Base-by-base conservation (phyloP, 2,888 invertebrate genomes). In the Monoplex corrugatus region DNA sequence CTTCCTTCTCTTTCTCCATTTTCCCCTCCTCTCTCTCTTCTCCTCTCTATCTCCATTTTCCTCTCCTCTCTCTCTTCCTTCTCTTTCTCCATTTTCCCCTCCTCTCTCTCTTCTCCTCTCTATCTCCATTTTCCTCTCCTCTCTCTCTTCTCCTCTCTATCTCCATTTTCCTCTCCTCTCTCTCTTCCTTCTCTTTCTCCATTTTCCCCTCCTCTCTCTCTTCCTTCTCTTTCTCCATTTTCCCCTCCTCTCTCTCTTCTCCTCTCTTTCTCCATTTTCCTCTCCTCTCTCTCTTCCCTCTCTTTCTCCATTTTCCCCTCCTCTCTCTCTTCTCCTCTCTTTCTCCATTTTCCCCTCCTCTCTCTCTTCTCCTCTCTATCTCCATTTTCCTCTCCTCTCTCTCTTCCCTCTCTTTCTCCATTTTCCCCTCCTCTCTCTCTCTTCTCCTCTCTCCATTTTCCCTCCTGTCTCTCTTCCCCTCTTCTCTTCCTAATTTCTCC, bases 151-250 rank as follows among this genome's bases (percentile, higher is more conserved):
- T 38, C 10, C 82, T n/a, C 45, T n/a, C 68, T 3, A 44, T 45
- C 2, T 32, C 72, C 10, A n/a, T 32, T 10, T 32, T 10, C 2
- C 32, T 8, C 10, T 32, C 10, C 28, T 32, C 82, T 40, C 2
- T 40, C 38, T 82, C 3, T 6, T n/a, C n/a, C 38, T 35, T n/a
- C 43, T 43, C 43, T n/a, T 35, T n/a, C 43, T 43, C 43, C n/a
- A n/a, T n/a, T n/a, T n/a, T n/a, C 38, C n/a, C 38, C 19, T 43
- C 43, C 6, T 80, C 80, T 80, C 80, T 80, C 80, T 80, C 80
- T 80, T n/a, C n/a, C 38, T 80, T 38, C n/a, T 80, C 38, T 80
- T 38, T 80, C 38, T 80, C 80, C 35, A 6, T 80, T 38, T 80
- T n/a, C 38, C 35, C 80, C 35, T n/a, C 35, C 80, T 80, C 38